Conservation (phyloP, 92 coral and sea anemone genomes). For the Epizoanthus rinbou region DNA sequence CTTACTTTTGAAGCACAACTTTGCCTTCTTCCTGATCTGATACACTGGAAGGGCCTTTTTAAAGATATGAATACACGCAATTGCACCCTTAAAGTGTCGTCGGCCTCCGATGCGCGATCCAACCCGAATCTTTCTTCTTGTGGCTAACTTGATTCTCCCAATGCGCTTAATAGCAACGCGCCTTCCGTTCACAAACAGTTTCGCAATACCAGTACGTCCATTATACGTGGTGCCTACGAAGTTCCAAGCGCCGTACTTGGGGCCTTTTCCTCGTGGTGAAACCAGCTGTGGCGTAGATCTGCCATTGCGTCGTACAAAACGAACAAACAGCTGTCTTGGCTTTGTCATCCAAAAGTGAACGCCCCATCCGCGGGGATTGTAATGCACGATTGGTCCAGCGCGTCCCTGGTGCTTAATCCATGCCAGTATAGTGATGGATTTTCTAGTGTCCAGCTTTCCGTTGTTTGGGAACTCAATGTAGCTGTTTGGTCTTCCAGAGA, state of each 20-base stretch:
- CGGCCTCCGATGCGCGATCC: slow-evolving; percentile 26
- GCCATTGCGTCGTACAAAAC: slow-evolving; percentile 34
- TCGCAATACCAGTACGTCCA: slow-evolving; percentile 59
- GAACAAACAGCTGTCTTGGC: slow-evolving; percentile 5
- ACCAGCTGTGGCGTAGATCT: slow-evolving; percentile 20
- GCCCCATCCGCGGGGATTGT: slow-evolving; percentile 35
- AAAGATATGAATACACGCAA: slow-evolving; percentile 34
- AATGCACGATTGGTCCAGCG: slow-evolving; percentile 32
- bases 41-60: slow-evolving; percentile 2
- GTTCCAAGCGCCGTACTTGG: slow-evolving; percentile 79
- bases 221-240: slow-evolving; percentile 75
- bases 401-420: slow-evolving; percentile 35
- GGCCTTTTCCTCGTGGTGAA: slow-evolving; percentile 59
- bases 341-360: slow-evolving; percentile 19
- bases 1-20: slow-evolving; percentile 38
- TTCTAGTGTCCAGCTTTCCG: slow-evolving; percentile 37
- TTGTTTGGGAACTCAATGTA: slow-evolving; percentile 32
- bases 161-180: slow-evolving; percentile 12
- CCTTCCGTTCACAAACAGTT: slow-evolving; percentile 22
- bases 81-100: slow-evolving; percentile 27
- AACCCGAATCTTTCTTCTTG: slow-evolving; percentile 35
- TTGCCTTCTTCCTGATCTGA: slow-evolving; percentile 20
- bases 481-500: slow-evolving; percentile 32
- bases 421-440: slow-evolving; percentile 34
- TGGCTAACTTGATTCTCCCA: slow-evolving; percentile 20